Percentiles rank a stretch among this genome's conserved stretches.
phyloP scores from a whole-genome alignment of 2,888 invertebrate species.

The Apomyelois bistriatella region DNA sequence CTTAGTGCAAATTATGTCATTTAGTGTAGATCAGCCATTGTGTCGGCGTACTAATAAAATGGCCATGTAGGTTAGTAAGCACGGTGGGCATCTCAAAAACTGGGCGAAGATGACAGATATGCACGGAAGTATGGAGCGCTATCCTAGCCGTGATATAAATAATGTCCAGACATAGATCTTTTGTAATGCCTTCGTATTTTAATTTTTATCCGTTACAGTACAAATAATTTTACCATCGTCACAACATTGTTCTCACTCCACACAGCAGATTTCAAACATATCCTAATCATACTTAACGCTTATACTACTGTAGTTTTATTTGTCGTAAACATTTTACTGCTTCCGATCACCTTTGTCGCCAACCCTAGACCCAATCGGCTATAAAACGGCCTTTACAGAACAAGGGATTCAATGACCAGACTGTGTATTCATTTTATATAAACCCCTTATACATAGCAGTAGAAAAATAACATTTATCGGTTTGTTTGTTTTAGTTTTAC shows the following conservation, averaged over 20 bases:
- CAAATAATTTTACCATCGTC: neutral
- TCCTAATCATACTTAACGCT: constrained; percentile 70
- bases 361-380: constrained; percentile 49
- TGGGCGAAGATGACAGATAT: too few relatives aligned
- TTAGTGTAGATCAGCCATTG: too few relatives aligned
- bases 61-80: too few relatives aligned
- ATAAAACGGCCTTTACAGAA: constrained; percentile 45
- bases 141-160: too few relatives aligned
- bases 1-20: too few relatives aligned
- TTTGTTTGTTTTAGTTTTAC: constrained; percentile 1
- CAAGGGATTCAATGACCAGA: constrained; percentile 53
- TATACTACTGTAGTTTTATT: constrained; percentile 59
- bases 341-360: constrained; percentile 46
- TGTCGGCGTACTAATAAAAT: too few relatives aligned
- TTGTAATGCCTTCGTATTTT: too few relatives aligned
- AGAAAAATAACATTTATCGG: neutral
- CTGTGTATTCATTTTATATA: constrained; percentile 11
- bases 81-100: too few relatives aligned
- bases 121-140: too few relatives aligned
- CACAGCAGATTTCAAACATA: constrained; percentile 11
- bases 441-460: neutral
- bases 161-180: too few relatives aligned
- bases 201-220: too few relatives aligned
- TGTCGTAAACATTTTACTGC: constrained; percentile 69
- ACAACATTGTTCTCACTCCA: neutral